phyloP scores from a whole-genome alignment of 2,888 invertebrate genomes.

The Spilarctia lutea region DNA sequence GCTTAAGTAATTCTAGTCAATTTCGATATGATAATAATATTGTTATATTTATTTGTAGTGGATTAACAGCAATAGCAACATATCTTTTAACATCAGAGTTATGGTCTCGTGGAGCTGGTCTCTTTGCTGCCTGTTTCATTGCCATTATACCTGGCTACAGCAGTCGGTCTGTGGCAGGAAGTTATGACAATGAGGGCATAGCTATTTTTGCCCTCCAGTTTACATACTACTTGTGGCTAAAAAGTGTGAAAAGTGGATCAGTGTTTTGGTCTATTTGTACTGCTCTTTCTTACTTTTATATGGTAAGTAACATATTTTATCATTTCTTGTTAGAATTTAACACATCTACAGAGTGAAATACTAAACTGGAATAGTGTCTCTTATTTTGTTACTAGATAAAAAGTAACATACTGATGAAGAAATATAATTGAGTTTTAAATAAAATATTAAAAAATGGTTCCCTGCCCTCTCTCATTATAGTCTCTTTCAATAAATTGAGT shows the following conservation, averaged over 20 bases:
- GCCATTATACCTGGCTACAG: conserved; percentile 99
- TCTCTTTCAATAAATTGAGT: too few relatives aligned
- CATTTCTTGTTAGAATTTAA: neutral
- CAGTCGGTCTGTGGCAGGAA: conserved; percentile 99
- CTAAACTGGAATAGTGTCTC: neutral
- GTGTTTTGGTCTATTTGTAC: conserved; percentile 98
- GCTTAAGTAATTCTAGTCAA: neutral
- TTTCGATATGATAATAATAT: neutral
- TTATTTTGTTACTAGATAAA: neutral
- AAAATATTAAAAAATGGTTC: too few relatives aligned
- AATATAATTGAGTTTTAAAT: too few relatives aligned
- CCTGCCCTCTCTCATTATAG: too few relatives aligned
- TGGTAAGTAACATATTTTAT: conserved; percentile 89
- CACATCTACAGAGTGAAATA: neutral
- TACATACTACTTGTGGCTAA: conserved; percentile 99
- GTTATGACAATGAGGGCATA: conserved; percentile 99
- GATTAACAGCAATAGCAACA: conserved; percentile 98
- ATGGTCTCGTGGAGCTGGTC: conserved; percentile 98
- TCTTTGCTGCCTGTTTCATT: conserved; percentile 99
- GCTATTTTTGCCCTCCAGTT: conserved; percentile 99
- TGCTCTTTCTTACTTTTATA: conserved; percentile 99
- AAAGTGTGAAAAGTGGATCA: conserved; percentile 98
- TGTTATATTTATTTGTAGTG: conserved; percentile 88
- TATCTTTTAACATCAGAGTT: conserved; percentile 99
- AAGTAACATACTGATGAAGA: too few relatives aligned